Evolutionary conservation across 2,888 invertebrate species (phyloP).

Genomic region (Nemapogon koenigi): DNA sequence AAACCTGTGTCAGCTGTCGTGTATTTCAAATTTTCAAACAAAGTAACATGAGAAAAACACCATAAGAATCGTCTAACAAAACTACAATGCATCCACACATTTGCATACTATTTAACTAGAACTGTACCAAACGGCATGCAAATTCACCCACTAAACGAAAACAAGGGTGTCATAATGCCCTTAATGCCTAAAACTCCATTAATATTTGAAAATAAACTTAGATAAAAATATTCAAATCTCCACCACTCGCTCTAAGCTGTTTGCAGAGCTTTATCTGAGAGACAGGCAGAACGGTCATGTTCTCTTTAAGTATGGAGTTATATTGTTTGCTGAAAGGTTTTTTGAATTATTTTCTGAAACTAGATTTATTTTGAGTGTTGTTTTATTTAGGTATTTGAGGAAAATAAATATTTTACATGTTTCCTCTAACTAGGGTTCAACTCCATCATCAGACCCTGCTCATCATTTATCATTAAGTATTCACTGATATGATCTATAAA

Average conservation of each 20-base stretch:
- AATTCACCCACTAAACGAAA: conserved; percentile 40
- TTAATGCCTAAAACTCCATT: conserved; percentile 53
- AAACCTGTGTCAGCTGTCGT: too few relatives aligned
- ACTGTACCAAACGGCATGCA: conserved; percentile 30
- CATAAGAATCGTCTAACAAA: too few relatives aligned
- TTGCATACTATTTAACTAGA: conserved; percentile 1
- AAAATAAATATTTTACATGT: too few relatives aligned
- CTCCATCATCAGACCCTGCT: too few relatives aligned
- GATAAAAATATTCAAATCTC: conserved; percentile 45
- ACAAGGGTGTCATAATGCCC: conserved; percentile 56
- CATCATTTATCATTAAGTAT: too few relatives aligned
- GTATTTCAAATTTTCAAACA: too few relatives aligned
- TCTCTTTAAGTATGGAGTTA: conserved; percentile 3
- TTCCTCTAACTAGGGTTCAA: too few relatives aligned
- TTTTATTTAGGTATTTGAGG: too few relatives aligned
- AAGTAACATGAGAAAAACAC: too few relatives aligned
- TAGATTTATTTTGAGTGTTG: background rate
- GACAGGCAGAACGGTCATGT: conserved; percentile 6
- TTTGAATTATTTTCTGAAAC: background rate
- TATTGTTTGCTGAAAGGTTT: too few relatives aligned
- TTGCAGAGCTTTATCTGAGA: conserved; percentile 16
- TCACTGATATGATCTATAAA: too few relatives aligned
- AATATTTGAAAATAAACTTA: conserved; percentile 60
- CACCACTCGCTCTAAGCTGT: conserved; percentile 25
- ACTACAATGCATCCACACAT: conserved; percentile 4